phyloP scores from a whole-genome alignment of 2,888 invertebrate genomes.

The Biston betularia region DNA sequence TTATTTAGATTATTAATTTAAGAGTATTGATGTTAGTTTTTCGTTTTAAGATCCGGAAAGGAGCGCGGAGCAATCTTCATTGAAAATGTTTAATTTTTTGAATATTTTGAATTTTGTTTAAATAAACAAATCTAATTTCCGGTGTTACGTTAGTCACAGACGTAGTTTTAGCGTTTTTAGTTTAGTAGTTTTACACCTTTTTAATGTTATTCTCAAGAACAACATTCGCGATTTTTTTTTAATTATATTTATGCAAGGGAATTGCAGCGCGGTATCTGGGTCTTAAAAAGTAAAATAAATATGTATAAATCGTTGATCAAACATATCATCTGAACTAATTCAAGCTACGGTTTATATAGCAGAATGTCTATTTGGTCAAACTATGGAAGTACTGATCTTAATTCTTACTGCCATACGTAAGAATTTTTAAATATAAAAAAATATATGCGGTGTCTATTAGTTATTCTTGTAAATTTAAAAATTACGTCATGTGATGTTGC shows the following conservation, averaged over 20 bases:
- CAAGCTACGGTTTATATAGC: neutral
- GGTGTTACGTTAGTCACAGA: too few relatives aligned
- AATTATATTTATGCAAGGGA: too few relatives aligned
- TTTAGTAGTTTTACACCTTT: too few relatives aligned
- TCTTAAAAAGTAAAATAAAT: too few relatives aligned
- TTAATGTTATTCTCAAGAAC: too few relatives aligned
- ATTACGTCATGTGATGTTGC: constrained; percentile 13
- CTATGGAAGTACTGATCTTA: neutral
- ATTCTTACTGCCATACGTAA: neutral
- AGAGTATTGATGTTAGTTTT: neutral
- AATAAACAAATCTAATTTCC: too few relatives aligned
- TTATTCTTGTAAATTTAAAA: neutral
- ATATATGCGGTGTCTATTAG: neutral
- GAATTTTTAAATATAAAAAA: neutral
- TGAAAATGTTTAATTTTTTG: too few relatives aligned
- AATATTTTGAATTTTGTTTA: too few relatives aligned
- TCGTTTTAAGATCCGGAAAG: neutral
- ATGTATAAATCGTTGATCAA: neutral
- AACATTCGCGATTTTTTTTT: too few relatives aligned
- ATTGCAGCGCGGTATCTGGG: too few relatives aligned
- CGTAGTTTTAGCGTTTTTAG: too few relatives aligned
- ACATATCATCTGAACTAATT: constrained; percentile 7
- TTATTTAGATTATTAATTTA: neutral
- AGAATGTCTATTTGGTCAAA: neutral
- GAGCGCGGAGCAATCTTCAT: too few relatives aligned